A percentile compares a stretch with the other conserved stretches of the same genome.
These are phyloP conservation scores for Bradypodion pumilum DNA, from an alignment of 2,797 vertebrate genomes.

Conservation along the genomic window DNA sequence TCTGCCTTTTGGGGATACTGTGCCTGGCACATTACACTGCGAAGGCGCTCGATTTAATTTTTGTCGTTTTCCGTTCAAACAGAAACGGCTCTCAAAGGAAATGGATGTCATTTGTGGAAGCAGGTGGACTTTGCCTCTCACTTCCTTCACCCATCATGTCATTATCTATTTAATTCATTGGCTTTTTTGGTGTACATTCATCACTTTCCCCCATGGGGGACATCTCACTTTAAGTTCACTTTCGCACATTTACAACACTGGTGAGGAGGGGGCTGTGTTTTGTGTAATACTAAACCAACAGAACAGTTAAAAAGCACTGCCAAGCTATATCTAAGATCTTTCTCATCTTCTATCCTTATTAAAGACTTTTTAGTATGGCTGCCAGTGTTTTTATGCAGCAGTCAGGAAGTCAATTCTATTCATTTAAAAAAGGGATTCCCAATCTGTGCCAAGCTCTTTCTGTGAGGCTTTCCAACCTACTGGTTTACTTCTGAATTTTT, in stretches of 20 bases:
- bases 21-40: background rate
- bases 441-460: no score
- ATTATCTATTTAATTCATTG: background rate
- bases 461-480: no score
- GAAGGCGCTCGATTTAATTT: background rate
- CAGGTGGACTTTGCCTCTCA: background rate
- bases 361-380: background rate
- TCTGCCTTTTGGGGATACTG: background rate
- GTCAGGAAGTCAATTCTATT: background rate
- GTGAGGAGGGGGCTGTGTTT: no score
- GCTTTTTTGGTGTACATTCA: background rate
- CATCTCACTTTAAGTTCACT: background rate
- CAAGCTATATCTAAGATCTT: background rate
- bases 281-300: background rate
- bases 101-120: background rate
- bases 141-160: background rate
- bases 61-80: background rate
- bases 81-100: background rate
- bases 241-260: background rate
- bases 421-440: no score
- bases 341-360: background rate
- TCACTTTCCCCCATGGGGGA: background rate
- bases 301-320: background rate
- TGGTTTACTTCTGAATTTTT: no score
- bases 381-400: background rate